Conservation (phyloP, 2,797 vertebrate species). For the Betta splendens region DNA sequence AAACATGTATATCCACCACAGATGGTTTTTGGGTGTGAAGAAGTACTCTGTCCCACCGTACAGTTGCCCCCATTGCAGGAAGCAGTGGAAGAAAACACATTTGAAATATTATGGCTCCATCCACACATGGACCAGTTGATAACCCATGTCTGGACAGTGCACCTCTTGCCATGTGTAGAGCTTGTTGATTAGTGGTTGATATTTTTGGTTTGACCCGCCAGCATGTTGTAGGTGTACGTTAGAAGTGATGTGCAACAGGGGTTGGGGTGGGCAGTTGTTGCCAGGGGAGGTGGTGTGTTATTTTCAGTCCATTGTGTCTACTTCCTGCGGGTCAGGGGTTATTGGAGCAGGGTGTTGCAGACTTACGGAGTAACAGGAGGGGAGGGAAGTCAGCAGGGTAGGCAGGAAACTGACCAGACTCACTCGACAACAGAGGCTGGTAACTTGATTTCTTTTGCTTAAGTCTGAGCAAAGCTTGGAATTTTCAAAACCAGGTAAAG, state of each 20-base stretch:
- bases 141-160: conserved; percentile 8
- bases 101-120: conserved; percentile 1
- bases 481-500: conserved; percentile 70
- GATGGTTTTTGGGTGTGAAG: conserved; percentile 41
- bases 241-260: conserved; percentile 44
- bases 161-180: conserved; percentile 41
- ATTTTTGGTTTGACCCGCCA: conserved; percentile 63
- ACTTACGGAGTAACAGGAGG: conserved; percentile 73
- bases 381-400: conserved; percentile 77
- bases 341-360: conserved; percentile 90
- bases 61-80: conserved; percentile 50
- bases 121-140: conserved; percentile 19
- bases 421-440: conserved; percentile 69
- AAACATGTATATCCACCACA: conserved; percentile 23
- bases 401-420: conserved; percentile 82
- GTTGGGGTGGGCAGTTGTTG: conserved; percentile 73
- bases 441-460: conserved; percentile 42
- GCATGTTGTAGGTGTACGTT: conserved; percentile 39
- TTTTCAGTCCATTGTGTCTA: conserved; percentile 96
- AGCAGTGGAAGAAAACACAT: no score
- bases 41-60: conserved; percentile 45
- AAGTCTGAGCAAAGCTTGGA: conserved; percentile 50
- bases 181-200: conserved; percentile 49
- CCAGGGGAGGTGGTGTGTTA: conserved; percentile 85
- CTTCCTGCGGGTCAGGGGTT: conserved; percentile 96